These are phyloP conservation scores for Gadopsis marmoratus DNA, from an alignment of 2,797 vertebrate species.

Conservation along the genomic window DNA sequence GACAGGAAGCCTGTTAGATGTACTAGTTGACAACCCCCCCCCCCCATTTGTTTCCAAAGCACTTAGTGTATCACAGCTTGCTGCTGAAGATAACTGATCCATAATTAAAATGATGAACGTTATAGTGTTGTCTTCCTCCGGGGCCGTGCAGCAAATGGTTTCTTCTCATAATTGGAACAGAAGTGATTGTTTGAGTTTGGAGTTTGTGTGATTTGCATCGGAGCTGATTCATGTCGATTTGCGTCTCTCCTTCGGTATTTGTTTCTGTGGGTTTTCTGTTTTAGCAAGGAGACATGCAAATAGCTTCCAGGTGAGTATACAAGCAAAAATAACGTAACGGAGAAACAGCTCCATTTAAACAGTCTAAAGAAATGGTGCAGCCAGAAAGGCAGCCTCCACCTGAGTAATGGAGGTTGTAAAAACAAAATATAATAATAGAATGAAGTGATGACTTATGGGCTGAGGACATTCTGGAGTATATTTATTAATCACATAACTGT, in stretches of 20 bases:
- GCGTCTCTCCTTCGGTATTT: conserved; percentile 10
- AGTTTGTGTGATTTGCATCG: conserved; percentile 26
- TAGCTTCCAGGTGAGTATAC: conserved; percentile 26
- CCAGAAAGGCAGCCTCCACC: not conserved
- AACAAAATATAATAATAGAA: not conserved
- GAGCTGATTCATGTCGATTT: conserved; percentile 25
- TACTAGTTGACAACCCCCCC: not conserved
- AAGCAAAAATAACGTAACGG: conserved; percentile 3
- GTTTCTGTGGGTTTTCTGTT: not conserved
- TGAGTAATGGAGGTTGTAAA: conserved; percentile 3
- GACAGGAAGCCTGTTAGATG: not conserved
- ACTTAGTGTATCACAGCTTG: not conserved
- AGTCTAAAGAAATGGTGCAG: conserved; percentile 7
- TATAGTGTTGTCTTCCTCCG: conserved; percentile 27
- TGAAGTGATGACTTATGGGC: not conserved
- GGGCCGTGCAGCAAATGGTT: conserved; percentile 16
- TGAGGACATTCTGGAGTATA: not conserved
- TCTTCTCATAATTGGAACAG: conserved; percentile 28
- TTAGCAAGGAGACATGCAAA: conserved; percentile 11
- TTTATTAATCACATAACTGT: not conserved
- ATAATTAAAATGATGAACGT: conserved; percentile 43
- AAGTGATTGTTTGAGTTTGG: conserved; percentile 32
- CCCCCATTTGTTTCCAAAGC: conserved; percentile 3
- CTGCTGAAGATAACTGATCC: conserved; percentile 18
- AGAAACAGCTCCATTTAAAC: conserved; percentile 25